phyloP scores from a whole-genome alignment of 2,797 vertebrate genomes.

The Threskiornis aethiopicus region DNA sequence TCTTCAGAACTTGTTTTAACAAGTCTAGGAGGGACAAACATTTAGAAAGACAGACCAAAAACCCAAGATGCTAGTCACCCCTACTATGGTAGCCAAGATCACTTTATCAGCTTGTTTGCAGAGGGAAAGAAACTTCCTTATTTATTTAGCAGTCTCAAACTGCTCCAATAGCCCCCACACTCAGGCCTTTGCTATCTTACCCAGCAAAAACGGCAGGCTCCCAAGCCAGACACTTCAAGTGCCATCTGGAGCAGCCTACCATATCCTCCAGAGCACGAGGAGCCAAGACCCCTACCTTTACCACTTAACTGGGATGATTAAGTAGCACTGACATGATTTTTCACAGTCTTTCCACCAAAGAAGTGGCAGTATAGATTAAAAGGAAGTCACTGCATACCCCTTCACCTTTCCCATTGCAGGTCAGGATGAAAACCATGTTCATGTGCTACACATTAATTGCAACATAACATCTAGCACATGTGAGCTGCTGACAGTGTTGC shows the following conservation, averaged over 20 bases:
- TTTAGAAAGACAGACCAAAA: neutral
- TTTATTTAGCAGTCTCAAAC: neutral
- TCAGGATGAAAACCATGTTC: neutral
- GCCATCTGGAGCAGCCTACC: neutral
- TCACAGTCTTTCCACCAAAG: neutral
- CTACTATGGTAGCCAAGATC: neutral
- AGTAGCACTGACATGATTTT: neutral
- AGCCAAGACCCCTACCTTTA: neutral
- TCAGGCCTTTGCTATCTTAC: accelerated
- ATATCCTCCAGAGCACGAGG: accelerated
- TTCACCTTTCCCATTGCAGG: neutral
- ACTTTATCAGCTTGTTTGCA: neutral
- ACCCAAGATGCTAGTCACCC: neutral
- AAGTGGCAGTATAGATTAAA: neutral
- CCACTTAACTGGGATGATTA: neutral
- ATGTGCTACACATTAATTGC: accelerated
- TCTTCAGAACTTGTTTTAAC: neutral
- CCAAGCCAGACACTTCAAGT: neutral
- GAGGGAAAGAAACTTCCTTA: too few relatives aligned
- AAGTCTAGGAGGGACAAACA: neutral
- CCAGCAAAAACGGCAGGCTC: neutral
- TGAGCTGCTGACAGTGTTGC: neutral
- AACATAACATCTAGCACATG: neutral
- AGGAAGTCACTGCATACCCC: neutral
- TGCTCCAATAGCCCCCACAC: neutral